phyloP scores from a whole-genome alignment of 2,888 invertebrate genomes.

The Omphaloscelis lunosa region DNA sequence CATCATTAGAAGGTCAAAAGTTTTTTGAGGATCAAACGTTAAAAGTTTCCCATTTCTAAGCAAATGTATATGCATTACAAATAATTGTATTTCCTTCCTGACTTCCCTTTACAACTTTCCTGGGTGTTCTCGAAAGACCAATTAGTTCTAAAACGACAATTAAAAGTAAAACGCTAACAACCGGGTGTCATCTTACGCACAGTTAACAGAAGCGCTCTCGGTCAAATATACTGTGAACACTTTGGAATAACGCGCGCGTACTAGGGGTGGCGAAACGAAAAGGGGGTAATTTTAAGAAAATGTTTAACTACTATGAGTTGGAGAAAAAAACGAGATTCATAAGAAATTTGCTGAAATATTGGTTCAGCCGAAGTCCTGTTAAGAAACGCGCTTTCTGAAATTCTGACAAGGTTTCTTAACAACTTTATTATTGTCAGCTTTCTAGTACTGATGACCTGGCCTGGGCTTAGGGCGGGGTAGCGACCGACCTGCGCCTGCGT shows the following conservation, averaged over 20 bases:
- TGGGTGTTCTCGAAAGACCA: conserved; percentile 21
- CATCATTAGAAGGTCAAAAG: too few species aligned
- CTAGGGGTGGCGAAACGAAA: conserved; percentile 23
- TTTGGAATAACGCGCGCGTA: conserved; percentile 1
- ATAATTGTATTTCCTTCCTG: background rate
- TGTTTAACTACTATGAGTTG: background rate
- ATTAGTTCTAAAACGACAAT: conserved; percentile 52
- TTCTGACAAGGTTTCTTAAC: background rate
- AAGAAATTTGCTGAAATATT: background rate
- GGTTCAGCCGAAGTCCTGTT: background rate
- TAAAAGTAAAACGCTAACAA: conserved; percentile 44
- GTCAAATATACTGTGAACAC: conserved; percentile 59
- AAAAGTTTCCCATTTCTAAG: background rate
- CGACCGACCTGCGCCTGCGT: too few species aligned
- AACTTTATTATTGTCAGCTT: background rate
- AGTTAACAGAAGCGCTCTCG: conserved; percentile 38
- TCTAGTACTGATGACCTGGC: background rate
- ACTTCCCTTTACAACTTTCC: background rate
- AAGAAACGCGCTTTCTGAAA: background rate
- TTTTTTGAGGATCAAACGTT: background rate
- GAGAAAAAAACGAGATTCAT: background rate
- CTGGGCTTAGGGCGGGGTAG: too few species aligned
- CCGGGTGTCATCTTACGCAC: conserved; percentile 39
- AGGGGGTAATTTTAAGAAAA: background rate
- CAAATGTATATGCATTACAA: background rate